Evolutionary conservation across 2,113 vertebrate species (phyloP), one percentile per base, ranked within the genome.

Genomic region (Siphamia tubifer): DNA sequence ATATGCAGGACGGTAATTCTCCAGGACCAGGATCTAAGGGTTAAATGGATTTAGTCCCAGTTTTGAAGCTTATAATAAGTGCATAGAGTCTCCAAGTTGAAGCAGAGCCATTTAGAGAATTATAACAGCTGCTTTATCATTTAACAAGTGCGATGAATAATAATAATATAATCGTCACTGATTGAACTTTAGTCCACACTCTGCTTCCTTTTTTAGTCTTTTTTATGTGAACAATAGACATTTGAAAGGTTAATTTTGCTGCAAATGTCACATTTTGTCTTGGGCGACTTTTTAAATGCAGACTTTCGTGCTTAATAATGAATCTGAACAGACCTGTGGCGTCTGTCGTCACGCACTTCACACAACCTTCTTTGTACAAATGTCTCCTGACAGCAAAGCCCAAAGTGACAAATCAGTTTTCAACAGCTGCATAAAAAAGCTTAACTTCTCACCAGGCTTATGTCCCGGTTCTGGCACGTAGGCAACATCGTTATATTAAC

Each of bases 351-450:
- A 31, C n/a, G 36, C 49, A 15, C 13, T 34, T n/a, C 8, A 20
- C 21, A 60, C 19, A 10, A 24, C 16, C 17, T 38, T 38, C 21
- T 25, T 10, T 3, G 0, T 12, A 2, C 27, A 56, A 77, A 67
- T 49, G 21, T 53, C 32, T 5, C 42, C 62, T 48, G 23, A 48
- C 45, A 24, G 36, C 45, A 52, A 56, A 69, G 32, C 51, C 36
- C 35, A 9, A 9, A 15, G 73, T 47, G 69, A 70, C 40, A 52
- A 25, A 54, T 60, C 17, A 21, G 9, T 53, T 30, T 65, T 74
- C 24, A 25, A 45, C 0, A 0, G 30, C 51, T 48, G 53, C 34
- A n/a, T 77, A 10, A n/a, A n/a, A n/a, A n/a, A 19, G 19, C 63
- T 76, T 40, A 73, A 77, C 36, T 68, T 45, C 30, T 55, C n/a